Percentiles rank a stretch among this genome's conserved stretches.
phyloP scores from a whole-genome alignment of 2,888 invertebrate genomes.

The Himalopsyche anomala region DNA sequence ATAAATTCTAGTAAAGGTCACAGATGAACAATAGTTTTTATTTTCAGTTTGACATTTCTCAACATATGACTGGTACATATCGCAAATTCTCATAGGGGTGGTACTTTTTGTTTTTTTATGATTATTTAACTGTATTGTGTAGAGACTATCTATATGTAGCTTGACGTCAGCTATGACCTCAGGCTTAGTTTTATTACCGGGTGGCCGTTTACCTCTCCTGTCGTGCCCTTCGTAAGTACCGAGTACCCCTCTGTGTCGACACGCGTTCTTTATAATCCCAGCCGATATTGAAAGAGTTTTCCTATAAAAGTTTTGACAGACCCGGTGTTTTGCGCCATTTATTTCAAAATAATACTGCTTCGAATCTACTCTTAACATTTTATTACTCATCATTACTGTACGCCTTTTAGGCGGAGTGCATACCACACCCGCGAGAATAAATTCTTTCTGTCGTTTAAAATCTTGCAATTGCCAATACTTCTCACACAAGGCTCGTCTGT shows the following conservation, averaged over 20 bases:
- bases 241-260: neutral
- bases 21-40: neutral
- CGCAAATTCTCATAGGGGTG: neutral
- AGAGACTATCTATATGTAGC: neutral
- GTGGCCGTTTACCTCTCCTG: neutral
- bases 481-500: neutral
- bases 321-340: neutral
- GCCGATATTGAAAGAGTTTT: neutral
- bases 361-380: neutral
- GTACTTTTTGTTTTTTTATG: neutral
- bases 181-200: neutral
- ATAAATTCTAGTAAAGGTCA: neutral
- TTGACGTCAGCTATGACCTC: neutral
- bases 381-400: neutral
- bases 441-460: constrained; percentile 4
- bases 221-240: neutral
- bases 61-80: neutral
- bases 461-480: neutral
- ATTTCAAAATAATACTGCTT: constrained; percentile 21
- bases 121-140: too few relatives aligned
- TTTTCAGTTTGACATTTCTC: neutral
- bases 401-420: neutral
- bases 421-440: neutral
- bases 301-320: neutral
- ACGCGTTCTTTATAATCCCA: neutral